A percentile compares a stretch with the other conserved stretches of the same genome.
phyloP scores from a whole-genome alignment of 1,140 invertebrate species.

The Nasonia giraulti region DNA sequence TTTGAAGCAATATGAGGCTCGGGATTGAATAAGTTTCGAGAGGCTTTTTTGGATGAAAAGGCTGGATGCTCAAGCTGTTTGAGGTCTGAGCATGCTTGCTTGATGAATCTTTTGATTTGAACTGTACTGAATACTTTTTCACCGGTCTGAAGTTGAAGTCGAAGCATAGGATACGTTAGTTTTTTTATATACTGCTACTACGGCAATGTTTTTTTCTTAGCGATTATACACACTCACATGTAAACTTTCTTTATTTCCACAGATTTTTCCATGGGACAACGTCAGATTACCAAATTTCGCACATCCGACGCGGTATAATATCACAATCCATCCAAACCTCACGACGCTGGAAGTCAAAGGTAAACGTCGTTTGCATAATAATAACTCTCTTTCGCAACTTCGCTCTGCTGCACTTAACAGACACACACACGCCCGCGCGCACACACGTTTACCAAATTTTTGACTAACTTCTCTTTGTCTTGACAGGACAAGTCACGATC shows the following conservation, averaged over 20 bases:
- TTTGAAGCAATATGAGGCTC: not conserved
- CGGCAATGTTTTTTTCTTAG: too few relatives aligned
- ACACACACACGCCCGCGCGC: too few relatives aligned
- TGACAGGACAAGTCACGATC: conserved; percentile 87
- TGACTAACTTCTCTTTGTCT: conserved; percentile 32
- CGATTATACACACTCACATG: not conserved
- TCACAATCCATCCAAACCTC: conserved; percentile 95
- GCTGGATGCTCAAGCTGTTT: too few relatives aligned
- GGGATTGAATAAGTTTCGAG: not conserved
- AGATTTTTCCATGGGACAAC: conserved; percentile 93
- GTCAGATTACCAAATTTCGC: conserved; percentile 88
- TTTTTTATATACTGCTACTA: too few relatives aligned
- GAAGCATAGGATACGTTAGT: too few relatives aligned
- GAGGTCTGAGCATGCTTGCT: not conserved
- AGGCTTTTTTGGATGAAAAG: not conserved
- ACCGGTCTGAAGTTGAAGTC: too few relatives aligned
- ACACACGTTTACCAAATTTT: not conserved
- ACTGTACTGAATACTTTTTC: too few relatives aligned
- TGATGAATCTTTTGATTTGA: not conserved
- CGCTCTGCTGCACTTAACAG: not conserved
- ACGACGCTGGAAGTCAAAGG: conserved; percentile 92
- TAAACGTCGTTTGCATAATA: conserved; percentile 63
- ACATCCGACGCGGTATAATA: conserved; percentile 88
- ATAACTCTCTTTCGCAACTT: not conserved
- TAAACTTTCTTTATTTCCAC: conserved; percentile 51